Percentiles rank a stretch among this genome's conserved stretches.
Conservation (phyloP, 2,888 invertebrate genomes). For the Clepsis dumicolana region DNA sequence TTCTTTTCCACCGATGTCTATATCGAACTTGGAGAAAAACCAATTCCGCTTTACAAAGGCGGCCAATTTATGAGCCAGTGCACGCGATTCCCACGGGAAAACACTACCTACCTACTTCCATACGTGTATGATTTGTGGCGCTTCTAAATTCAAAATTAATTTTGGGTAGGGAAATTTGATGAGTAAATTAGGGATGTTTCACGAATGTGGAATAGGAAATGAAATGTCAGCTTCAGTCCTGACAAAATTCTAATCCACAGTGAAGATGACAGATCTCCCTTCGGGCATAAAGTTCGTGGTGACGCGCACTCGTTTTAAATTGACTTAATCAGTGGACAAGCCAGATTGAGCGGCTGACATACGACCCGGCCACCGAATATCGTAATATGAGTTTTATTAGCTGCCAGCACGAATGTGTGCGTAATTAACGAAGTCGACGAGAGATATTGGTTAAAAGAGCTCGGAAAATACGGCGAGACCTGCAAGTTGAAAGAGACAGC, state of each 20-base stretch:
- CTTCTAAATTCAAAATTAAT: slow-evolving; percentile 45
- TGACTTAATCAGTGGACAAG: slow-evolving; percentile 38
- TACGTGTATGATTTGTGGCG: slow-evolving; percentile 41
- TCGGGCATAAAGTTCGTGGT: slow-evolving; percentile 55
- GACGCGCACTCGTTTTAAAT: slow-evolving; percentile 43
- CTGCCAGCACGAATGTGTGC: slow-evolving; percentile 57
- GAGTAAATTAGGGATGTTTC: slow-evolving; percentile 47
- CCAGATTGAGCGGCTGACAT: slow-evolving; percentile 70
- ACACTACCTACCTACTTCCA: slow-evolving; percentile 48
- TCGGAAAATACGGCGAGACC: background rate
- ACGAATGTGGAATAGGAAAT: slow-evolving; percentile 36
- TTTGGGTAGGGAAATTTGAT: slow-evolving; percentile 51
- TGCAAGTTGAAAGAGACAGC: background rate
- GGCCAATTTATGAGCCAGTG: slow-evolving; percentile 71
- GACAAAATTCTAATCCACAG: slow-evolving; percentile 54
- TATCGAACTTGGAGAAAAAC: slow-evolving; percentile 69
- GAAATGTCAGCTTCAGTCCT: slow-evolving; percentile 51
- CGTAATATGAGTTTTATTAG: slow-evolving; percentile 71
- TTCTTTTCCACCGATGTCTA: slow-evolving; percentile 55
- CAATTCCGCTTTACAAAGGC: slow-evolving; percentile 74
- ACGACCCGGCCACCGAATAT: slow-evolving; percentile 59
- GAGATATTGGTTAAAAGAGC: background rate
- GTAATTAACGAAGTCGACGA: background rate
- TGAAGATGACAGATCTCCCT: slow-evolving; percentile 54
- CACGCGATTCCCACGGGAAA: slow-evolving; percentile 56